Evolutionary conservation across 2,113 vertebrate genomes (phyloP), one percentile per base, ranked within the genome.

Genomic region (Rhinoderma darwinii): DNA sequence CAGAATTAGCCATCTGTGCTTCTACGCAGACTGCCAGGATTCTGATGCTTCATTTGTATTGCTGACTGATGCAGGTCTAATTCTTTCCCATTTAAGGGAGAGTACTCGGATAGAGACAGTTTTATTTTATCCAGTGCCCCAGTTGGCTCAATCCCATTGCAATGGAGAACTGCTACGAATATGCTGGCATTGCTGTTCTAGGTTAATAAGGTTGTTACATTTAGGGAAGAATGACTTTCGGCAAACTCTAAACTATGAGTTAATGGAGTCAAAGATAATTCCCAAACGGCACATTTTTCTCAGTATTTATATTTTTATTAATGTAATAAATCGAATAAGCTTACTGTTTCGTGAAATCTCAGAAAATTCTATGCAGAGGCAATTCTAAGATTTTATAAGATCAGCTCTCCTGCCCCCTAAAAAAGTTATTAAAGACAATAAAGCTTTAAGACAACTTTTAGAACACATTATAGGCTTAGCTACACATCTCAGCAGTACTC

Each of bases 1-100:
- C 74, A 85, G 43, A 43, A 85, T 85, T 85, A 85, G 84, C 84
- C 84, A 85, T 85, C 84, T 85, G 84, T 85, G 84, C 73, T 77
- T 78, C 30, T n/a, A 35, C 51, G 56, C 56, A 61, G 84, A 66
- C 73, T 85, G 84, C 84, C 84, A 85, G 84, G 32, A 77, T 85
- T 78, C 30, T 44, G 54, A 85, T 63, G 47, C 84, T 85, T 77
- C 27, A 77, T 85, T 77, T 85, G 37, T 66, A 41, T 50, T 85
- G 84, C 54, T 85, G 74, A 85, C 84, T 85, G 73, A 61, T 84
- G 72, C 83, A n/a, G 72, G 73, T 77, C 74, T 85, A 63, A 77
- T 76, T 63, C 54, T 77, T 77, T 85, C 54, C 73, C 56, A 77
- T 85, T 50, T 85, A 39, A 82, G 61, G 56, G 12, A 43, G 79